phyloP scores from a whole-genome alignment of 2,888 invertebrate species.

The Ethmia dodecea region DNA sequence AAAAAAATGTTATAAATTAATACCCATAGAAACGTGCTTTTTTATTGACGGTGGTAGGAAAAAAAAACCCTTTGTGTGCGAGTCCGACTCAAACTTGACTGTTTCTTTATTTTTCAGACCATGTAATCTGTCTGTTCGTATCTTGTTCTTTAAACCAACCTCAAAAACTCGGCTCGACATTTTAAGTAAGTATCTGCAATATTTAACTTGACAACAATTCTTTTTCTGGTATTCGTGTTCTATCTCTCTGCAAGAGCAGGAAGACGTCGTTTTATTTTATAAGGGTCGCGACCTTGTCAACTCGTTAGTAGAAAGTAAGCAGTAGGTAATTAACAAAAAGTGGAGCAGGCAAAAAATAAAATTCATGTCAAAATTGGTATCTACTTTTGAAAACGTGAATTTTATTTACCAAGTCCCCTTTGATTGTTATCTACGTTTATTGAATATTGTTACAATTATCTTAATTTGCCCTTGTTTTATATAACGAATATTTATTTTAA shows the following conservation, averaged over 20 bases:
- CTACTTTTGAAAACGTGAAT: no score
- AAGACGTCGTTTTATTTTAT: slow-evolving; percentile 14
- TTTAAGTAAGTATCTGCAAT: slow-evolving; percentile 5
- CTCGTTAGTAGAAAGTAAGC: slow-evolving; percentile 17
- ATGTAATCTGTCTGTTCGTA: no score
- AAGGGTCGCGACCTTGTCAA: slow-evolving; percentile 8
- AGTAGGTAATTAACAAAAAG: slow-evolving; percentile 14
- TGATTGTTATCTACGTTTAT: no score
- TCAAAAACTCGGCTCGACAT: neutral
- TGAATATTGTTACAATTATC: no score
- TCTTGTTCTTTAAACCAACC: no score
- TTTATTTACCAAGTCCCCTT: no score
- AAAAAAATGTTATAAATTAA: neutral
- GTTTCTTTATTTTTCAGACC: no score
- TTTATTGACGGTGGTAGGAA: neutral
- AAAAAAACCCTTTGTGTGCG: no score
- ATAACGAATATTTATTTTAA: no score
- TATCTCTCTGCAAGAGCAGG: slow-evolving; percentile 12
- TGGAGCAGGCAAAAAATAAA: no score
- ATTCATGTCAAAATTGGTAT: no score
- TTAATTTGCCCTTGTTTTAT: no score
- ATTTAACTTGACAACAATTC: slow-evolving; percentile 17
- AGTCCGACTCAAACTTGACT: neutral
- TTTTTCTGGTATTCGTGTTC: slow-evolving; percentile 19
- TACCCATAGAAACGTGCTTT: neutral